Base-by-base conservation (phyloP, 2,888 invertebrate species). In the Mongoloraphidia duomilia region DNA sequence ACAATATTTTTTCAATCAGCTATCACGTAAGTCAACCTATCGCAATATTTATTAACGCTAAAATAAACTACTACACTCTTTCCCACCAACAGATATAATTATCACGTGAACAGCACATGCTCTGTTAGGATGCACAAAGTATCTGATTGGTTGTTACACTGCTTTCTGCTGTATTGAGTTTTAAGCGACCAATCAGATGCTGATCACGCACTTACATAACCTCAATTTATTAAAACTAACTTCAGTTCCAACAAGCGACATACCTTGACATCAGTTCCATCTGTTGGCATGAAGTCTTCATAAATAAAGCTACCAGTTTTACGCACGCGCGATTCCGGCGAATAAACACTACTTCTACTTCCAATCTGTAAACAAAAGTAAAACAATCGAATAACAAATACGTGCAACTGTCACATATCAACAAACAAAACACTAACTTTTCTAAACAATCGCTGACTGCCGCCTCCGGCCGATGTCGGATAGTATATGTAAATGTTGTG, bases 231-330 rank as follows among this genome's bases (percentile, higher is more conserved):
- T 36, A 10, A 10, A 36, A 26, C 26, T 26, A 26, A 26, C 6
- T 26, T 26, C 10, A 14, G 33, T 11, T 26, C 10, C 9, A 42
- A 41, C 8, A 41, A 34, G 12, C 2, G 9, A 49, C 57, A 59
- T 56, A 66, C 67, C 59, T 69, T 69, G 47, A 69, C 69, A 55
- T 69, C 69, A 34, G 69, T 69, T 49, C 98, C 98, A 77, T 98
- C 98, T 37, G 98, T 98, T 8, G 97, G 97, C 95, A 99, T 98
- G 69, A 99, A 99, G 70, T 99, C 97, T 76, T 99, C 98, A 67
- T 99, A 99, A 64, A 99, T 96, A 69, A 91, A 99, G 10, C 95
- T 96, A 41, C 98, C 98, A 44, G 91, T 91, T 71, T 93, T 95
- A 49, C 98, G 77, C 8, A 99, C 93, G 60, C 93, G 79, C 41